Conservation (phyloP, 2,113 vertebrate species). For the Bagarius yarrelli region DNA sequence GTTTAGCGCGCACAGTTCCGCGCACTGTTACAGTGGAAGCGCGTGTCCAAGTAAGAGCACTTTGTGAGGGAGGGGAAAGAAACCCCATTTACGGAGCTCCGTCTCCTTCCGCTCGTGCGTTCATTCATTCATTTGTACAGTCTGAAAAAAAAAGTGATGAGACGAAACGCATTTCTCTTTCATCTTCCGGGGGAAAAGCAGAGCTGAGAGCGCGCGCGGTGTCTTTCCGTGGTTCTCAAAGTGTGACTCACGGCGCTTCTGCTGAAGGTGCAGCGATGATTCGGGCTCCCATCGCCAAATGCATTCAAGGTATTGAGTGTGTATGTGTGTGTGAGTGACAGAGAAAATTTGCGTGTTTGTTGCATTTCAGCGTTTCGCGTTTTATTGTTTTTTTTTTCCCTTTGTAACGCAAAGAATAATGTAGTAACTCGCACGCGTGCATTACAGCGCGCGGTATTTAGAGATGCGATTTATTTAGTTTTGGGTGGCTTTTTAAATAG, state of each 20-base stretch:
- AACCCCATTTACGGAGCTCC: background rate
- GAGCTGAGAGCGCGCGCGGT: constrained; percentile 53
- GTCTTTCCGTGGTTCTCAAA: constrained; percentile 58
- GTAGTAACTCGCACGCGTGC: background rate
- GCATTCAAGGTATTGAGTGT: constrained; percentile 60
- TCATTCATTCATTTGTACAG: constrained; percentile 21
- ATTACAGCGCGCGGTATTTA: background rate
- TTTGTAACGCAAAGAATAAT: background rate
- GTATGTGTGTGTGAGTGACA: background rate
- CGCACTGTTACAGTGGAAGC: constrained; percentile 13
- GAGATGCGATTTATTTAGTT: background rate
- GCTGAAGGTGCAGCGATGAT: constrained; percentile 57
- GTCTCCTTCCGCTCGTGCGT: constrained; percentile 55
- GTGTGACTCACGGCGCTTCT: constrained; percentile 59
- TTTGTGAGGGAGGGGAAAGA: constrained; percentile 43
- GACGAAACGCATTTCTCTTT: constrained; percentile 52
- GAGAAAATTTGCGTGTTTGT: background rate
- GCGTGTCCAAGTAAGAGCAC: constrained; percentile 49
- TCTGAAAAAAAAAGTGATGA: constrained; percentile 73
- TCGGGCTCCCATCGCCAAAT: constrained; percentile 45
- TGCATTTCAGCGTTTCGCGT: no score
- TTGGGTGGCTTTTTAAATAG: background rate
- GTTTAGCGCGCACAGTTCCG: constrained; percentile 44
- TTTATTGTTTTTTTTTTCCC: background rate
- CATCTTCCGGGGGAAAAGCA: constrained; percentile 44